Evolutionary conservation across 2,888 invertebrate genomes (phyloP).

Genomic region (Acrobasis consociella): DNA sequence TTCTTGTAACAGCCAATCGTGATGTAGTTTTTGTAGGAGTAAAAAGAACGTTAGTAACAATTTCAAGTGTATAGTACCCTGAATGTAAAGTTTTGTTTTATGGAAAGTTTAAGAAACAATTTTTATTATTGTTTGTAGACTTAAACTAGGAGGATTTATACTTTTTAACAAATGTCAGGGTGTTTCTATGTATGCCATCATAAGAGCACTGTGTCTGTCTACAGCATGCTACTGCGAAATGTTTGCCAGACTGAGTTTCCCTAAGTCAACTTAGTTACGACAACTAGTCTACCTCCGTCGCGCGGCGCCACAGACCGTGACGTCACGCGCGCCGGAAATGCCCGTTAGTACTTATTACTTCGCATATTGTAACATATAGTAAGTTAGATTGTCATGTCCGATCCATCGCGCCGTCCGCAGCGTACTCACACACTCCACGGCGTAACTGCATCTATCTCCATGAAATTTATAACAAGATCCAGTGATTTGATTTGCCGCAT

Average conservation of each 20-base stretch:
- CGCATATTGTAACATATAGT: conserved; percentile 55
- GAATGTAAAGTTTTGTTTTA: neutral
- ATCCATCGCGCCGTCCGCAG: conserved; percentile 50
- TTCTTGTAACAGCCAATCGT: neutral
- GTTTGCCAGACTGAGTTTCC: conserved; percentile 60
- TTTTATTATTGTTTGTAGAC: neutral
- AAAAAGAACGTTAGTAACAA: neutral
- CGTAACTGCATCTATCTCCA: neutral
- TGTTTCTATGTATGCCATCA: conserved; percentile 1
- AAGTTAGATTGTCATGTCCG: conserved; percentile 62
- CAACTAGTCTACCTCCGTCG: conserved; percentile 48
- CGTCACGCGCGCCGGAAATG: conserved; percentile 22
- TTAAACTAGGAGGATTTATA: neutral
- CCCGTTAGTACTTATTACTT: conserved; percentile 50
- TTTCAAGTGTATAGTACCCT: neutral
- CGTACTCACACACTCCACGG: conserved; percentile 23
- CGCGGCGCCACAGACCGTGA: conserved; percentile 31
- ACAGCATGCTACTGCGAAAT: conserved; percentile 34
- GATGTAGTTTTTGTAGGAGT: conserved; percentile 4
- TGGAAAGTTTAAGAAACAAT: neutral
- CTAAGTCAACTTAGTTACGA: conserved; percentile 43
- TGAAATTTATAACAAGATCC: conserved; percentile 5
- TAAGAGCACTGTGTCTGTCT: conserved; percentile 18
- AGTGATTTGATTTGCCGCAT: neutral
- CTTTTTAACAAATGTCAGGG: conserved; percentile 2